Base-by-base conservation (phyloP, 2,113 vertebrate species). In the Siphamia tubifer region DNA sequence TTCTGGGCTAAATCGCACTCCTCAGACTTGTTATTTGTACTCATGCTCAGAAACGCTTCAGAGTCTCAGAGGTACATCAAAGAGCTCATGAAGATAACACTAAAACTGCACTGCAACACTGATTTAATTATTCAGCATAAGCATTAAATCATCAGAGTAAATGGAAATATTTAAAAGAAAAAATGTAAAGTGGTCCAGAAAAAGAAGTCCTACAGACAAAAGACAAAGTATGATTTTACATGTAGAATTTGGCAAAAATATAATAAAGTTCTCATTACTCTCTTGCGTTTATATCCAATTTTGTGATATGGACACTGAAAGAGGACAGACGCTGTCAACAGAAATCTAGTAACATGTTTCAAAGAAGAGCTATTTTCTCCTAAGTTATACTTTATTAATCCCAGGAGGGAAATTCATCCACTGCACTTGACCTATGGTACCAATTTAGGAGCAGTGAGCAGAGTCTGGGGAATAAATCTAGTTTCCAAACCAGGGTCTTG, bases 1-100 rank as follows among this genome's bases (percentile, higher is more conserved):
- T 30, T 70, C 25, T 10, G 55, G 19, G 74, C 16, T 44, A 49
- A 31, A 54, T 85, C 55, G 54, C 68, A 85, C 52, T 36, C 63
- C 19, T 20, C 34, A 16, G 49, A 68, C 10, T 8, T 56, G 62
- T 54, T 44, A 28, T 40, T 32, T 60, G 38, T 38, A 61, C 21
- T 38, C 24, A 11, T 45, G 44, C 17, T 44, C 4, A 13, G 19
- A 67, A 47, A 67, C 16, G 42, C 31, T 34, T 42, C 12, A 38
- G 49, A 57, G 13, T 19, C 17, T 55, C 5, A 31, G 28, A 28
- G 30, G 21, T 12, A 30, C 23, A 13, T 12, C 5, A 31, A 5
- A 56, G 45, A 58, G 47, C 3, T 51, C 5, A 2, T 34, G 20
- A n/a, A 3, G 39, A 68, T 53, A 31, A 61, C 73, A 27, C 40